These are phyloP conservation scores for Sebastes matsubarae DNA, from an alignment of 2,797 vertebrate species.

Conservation along the genomic window DNA sequence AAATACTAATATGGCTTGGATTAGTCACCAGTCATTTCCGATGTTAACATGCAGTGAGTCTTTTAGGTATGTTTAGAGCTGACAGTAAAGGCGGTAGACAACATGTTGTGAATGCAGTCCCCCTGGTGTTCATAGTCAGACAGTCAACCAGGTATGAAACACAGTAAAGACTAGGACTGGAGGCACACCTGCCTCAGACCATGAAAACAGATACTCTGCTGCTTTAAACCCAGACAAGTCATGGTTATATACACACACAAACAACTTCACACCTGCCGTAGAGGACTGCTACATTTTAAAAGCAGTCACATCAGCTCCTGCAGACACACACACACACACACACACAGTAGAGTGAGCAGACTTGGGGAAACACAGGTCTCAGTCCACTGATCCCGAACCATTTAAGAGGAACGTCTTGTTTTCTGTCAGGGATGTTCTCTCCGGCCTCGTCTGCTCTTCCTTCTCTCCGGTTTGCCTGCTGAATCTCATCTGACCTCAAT, in stretches of 20 bases:
- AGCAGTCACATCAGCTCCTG: slow-evolving; percentile 65
- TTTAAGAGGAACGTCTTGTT: slow-evolving; percentile 80
- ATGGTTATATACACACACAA: slow-evolving; percentile 65
- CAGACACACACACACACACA: slow-evolving; percentile 46
- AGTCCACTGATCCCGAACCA: slow-evolving; percentile 79
- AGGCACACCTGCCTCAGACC: slow-evolving; percentile 58
- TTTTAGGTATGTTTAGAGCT: slow-evolving; percentile 24
- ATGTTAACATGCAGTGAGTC: background rate
- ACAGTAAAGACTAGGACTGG: slow-evolving; percentile 38
- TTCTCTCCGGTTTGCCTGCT: slow-evolving; percentile 39
- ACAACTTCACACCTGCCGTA: slow-evolving; percentile 61
- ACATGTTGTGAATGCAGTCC: slow-evolving; percentile 54
- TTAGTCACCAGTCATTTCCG: background rate
- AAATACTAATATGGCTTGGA: background rate
- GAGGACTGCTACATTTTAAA: slow-evolving; percentile 66
- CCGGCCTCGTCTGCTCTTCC: slow-evolving; percentile 58
- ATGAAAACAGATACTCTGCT: slow-evolving; percentile 74
- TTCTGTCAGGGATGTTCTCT: slow-evolving; percentile 78
- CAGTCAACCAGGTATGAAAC: slow-evolving; percentile 75
- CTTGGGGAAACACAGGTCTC: slow-evolving; percentile 71
- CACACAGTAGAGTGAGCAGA: slow-evolving; percentile 24
- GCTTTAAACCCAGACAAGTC: slow-evolving; percentile 76
- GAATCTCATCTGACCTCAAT: slow-evolving; percentile 71
- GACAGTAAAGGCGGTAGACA: slow-evolving; percentile 10
- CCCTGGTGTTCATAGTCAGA: slow-evolving; percentile 64